These are phyloP conservation scores for Erpetoichthys calabaricus DNA, from an alignment of 2,797 vertebrate genomes.

Conservation along the genomic window DNA sequence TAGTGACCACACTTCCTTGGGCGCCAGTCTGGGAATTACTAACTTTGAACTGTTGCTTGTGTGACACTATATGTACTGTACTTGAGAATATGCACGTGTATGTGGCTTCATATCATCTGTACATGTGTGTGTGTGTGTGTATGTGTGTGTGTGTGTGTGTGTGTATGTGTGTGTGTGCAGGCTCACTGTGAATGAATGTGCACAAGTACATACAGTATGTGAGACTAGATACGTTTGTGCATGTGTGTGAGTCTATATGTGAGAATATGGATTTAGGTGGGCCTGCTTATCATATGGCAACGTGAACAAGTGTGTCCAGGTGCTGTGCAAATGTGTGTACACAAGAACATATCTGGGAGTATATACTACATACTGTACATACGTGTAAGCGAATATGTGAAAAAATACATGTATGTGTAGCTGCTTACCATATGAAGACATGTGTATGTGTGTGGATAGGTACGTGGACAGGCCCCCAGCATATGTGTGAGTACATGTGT, in stretches of 20 bases:
- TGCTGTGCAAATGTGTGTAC: neutral
- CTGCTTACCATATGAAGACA: too few relatives aligned
- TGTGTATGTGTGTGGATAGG: neutral
- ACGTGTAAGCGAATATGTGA: too few relatives aligned
- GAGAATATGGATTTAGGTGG: conserved; percentile 31
- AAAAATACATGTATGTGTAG: too few relatives aligned
- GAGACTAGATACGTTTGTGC: conserved; percentile 1
- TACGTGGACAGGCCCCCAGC: neutral
- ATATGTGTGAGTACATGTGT: conserved; percentile 7
- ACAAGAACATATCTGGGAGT: too few relatives aligned
- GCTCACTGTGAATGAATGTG: conserved; percentile 20
- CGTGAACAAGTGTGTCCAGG: conserved; percentile 15
- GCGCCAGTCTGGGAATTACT: too few relatives aligned
- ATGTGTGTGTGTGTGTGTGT: neutral
- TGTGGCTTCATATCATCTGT: conserved; percentile 12
- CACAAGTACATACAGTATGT: neutral
- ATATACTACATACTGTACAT: too few relatives aligned
- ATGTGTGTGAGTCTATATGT: conserved; percentile 20
- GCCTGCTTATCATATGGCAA: neutral
- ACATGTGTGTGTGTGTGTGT: neutral
- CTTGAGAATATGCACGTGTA: neutral
- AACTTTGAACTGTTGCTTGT: conserved; percentile 3
- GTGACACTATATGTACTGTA: neutral
- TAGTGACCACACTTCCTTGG: too few relatives aligned
- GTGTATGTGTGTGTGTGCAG: conserved; percentile 30